These are phyloP conservation scores for Malurus cyaneus DNA, from an alignment of 2,113 vertebrate species.

Conservation along the genomic window DNA sequence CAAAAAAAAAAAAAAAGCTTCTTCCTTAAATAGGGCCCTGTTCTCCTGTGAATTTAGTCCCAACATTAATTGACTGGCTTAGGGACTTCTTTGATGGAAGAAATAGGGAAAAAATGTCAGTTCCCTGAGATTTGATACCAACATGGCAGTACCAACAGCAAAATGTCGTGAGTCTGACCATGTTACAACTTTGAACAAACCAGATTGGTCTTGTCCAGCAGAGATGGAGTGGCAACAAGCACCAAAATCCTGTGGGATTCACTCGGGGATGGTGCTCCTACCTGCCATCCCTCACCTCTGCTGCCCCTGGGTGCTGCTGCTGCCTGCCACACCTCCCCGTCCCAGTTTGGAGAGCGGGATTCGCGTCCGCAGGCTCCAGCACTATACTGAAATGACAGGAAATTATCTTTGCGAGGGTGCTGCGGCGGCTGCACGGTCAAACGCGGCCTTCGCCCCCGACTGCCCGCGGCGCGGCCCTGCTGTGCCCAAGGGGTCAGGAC, in stretches of 20 bases:
- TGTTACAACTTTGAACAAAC: background rate
- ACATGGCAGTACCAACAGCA: background rate
- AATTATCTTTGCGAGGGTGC: background rate
- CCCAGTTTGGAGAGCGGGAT: fast-evolving
- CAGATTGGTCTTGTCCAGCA: background rate
- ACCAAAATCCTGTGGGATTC: background rate
- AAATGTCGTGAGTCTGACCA: background rate
- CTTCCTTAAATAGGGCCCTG: background rate
- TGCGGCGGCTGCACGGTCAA: background rate
- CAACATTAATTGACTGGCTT: background rate
- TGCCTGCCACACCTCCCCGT: background rate
- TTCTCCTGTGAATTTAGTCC: background rate
- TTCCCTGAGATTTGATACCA: background rate
- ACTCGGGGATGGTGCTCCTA: fast-evolving
- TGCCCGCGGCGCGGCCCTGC: background rate
- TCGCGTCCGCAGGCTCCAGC: background rate
- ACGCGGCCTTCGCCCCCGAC: background rate
- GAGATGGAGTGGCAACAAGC: background rate
- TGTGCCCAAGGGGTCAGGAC: fast-evolving
- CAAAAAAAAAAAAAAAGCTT: background rate
- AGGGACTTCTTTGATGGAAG: background rate
- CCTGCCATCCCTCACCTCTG: background rate
- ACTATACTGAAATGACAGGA: background rate
- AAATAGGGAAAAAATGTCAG: background rate
- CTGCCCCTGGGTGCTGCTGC: background rate